phyloP scores from a whole-genome alignment of 2,888 invertebrate genomes.

The Sphecodes monilicornis region DNA sequence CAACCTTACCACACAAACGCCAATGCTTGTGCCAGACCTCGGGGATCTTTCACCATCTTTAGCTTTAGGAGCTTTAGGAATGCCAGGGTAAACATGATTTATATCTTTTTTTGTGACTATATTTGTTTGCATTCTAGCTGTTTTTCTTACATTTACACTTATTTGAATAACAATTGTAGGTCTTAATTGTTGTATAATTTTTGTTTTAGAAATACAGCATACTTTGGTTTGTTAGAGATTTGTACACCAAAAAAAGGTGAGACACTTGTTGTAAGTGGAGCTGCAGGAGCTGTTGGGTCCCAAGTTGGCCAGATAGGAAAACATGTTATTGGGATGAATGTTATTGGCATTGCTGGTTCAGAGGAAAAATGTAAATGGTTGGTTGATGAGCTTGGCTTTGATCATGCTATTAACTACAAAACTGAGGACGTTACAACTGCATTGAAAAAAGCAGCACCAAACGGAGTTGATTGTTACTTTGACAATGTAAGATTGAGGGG shows the following conservation, averaged over 20 bases:
- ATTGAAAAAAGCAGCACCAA: slow-evolving; percentile 87
- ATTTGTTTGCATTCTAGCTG: too few species aligned
- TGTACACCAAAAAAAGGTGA: slow-evolving; percentile 90
- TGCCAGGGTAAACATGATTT: slow-evolving; percentile 87
- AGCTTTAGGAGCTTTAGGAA: slow-evolving; percentile 89
- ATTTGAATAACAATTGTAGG: neutral
- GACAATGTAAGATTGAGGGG: slow-evolving; percentile 88
- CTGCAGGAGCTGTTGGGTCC: slow-evolving; percentile 92
- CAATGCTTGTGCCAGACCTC: slow-evolving; percentile 86
- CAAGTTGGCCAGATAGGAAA: slow-evolving; percentile 93
- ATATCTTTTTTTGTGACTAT: neutral
- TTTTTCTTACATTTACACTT: neutral
- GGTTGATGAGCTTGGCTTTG: slow-evolving; percentile 88
- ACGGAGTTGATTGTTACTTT: slow-evolving; percentile 91
- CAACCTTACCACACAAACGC: neutral
- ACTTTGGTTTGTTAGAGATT: slow-evolving; percentile 90
- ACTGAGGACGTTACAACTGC: slow-evolving; percentile 85
- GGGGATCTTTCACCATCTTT: slow-evolving; percentile 87
- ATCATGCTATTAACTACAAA: slow-evolving; percentile 91
- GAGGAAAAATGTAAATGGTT: slow-evolving; percentile 90
- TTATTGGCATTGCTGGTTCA: slow-evolving; percentile 90
- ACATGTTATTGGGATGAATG: slow-evolving; percentile 87
- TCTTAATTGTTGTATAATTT: neutral
- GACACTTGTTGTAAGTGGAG: slow-evolving; percentile 90
- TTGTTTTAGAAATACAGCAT: slow-evolving; percentile 88